These are phyloP conservation scores for Leucophenga maculata DNA, from an alignment of 2,888 invertebrate genomes.

Conservation along the genomic window DNA sequence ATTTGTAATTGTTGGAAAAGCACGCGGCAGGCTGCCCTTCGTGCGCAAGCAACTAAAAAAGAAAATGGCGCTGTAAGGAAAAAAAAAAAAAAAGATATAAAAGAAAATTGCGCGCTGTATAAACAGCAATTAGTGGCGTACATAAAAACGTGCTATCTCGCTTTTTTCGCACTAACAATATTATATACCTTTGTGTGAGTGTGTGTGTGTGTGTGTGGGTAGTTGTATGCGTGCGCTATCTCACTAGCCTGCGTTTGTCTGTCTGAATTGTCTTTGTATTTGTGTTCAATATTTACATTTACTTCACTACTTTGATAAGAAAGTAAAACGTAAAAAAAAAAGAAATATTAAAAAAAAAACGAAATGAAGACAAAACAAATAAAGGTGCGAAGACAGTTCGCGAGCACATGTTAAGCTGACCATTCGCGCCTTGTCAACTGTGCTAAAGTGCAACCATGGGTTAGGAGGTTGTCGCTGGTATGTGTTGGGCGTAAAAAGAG, in stretches of 20 bases:
- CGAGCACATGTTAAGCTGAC: too few species aligned
- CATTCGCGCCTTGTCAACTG: slow-evolving; percentile 24
- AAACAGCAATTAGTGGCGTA: slow-evolving; percentile 57
- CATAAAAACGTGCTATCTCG: slow-evolving; percentile 20
- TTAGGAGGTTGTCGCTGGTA: too few species aligned
- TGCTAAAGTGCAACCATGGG: too few species aligned
- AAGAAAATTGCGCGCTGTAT: slow-evolving; percentile 57
- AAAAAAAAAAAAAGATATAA: slow-evolving; percentile 46
- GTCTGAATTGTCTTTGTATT: slow-evolving; percentile 16
- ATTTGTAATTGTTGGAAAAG: too few species aligned
- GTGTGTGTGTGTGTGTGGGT: too few species aligned
- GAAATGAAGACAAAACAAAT: slow-evolving; percentile 28
- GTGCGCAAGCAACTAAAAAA: too few species aligned
- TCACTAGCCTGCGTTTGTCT: slow-evolving; percentile 32
- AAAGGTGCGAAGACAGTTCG: slow-evolving; percentile 29
- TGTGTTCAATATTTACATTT: slow-evolving; percentile 51
- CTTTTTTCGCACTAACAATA: background rate
- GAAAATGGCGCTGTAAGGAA: too few species aligned
- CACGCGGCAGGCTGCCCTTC: too few species aligned
- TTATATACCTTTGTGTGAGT: slow-evolving; percentile 30
- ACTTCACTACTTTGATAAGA: slow-evolving; percentile 39
- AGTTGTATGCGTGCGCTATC: slow-evolving; percentile 19
- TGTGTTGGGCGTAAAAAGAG: too few species aligned
- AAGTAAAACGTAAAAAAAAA: slow-evolving; percentile 34
- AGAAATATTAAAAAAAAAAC: slow-evolving; percentile 10